phyloP scores from a whole-genome alignment of 2,888 invertebrate genomes.

The Hydriomena furcata region DNA sequence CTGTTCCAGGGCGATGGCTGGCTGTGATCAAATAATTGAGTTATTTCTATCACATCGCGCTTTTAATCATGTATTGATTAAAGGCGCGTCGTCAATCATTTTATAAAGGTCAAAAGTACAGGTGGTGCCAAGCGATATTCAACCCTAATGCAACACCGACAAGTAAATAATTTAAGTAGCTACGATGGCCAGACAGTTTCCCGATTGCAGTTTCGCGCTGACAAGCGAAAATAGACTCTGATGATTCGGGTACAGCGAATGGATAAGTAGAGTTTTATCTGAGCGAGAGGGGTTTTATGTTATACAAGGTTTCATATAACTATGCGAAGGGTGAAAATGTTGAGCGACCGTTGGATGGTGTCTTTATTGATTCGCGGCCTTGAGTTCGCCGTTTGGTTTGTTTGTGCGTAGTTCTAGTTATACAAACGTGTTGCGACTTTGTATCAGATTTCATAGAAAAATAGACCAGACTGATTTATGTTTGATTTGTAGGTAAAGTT shows the following conservation, averaged over 20 bases:
- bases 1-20: slow-evolving; percentile 2
- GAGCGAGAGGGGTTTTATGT: background rate
- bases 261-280: background rate
- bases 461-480: slow-evolving; percentile 2
- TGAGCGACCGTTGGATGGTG: background rate
- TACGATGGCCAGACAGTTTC: background rate
- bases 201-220: background rate
- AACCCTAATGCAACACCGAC: background rate
- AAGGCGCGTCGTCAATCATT: background rate
- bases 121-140: background rate
- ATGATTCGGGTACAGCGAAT: background rate
- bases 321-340: slow-evolving; percentile 5
- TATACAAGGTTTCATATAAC: background rate
- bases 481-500: background rate
- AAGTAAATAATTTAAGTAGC: background rate
- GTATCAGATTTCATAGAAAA: slow-evolving; percentile 26
- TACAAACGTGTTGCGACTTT: slow-evolving; percentile 34
- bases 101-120: slow-evolving; percentile 6
- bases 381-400: slow-evolving; percentile 57
- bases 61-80: background rate
- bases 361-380: slow-evolving; percentile 25
- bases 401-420: slow-evolving; percentile 57
- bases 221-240: slow-evolving; percentile 3
- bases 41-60: too few species aligned
- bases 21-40: slow-evolving; percentile 6